Conservation (phyloP, 2,113 vertebrate genomes). For the Dissostichus mawsoni region DNA sequence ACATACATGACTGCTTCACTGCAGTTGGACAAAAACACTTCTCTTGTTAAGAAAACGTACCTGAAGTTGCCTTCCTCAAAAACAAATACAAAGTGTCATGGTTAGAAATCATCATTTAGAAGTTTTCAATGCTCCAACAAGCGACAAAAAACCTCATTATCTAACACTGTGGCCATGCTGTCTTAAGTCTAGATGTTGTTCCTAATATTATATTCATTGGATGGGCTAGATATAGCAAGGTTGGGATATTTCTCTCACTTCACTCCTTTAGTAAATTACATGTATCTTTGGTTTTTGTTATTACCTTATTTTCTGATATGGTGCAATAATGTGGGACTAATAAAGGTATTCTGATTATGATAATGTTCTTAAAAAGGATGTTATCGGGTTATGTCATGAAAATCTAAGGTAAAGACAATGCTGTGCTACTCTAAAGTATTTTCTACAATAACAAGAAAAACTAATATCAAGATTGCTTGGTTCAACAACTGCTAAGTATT, state of each 20-base stretch:
- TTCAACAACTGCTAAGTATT: background rate
- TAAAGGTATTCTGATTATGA: too few species aligned
- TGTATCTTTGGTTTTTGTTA: background rate
- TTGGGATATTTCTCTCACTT: background rate
- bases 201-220: background rate
- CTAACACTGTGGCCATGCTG: background rate
- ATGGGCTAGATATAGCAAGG: background rate
- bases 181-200: background rate
- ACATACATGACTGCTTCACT: background rate
- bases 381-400: background rate
- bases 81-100: background rate
- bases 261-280: background rate
- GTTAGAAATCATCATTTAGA: background rate
- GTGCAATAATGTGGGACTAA: too few species aligned
- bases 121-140: background rate
- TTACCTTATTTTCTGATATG: background rate
- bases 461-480: background rate
- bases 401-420: background rate
- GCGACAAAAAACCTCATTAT: background rate
- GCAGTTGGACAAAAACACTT: background rate
- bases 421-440: too few species aligned
- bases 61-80: background rate
- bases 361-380: too few species aligned
- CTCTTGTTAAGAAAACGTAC: background rate
- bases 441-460: background rate